phyloP scores from a whole-genome alignment of 2,113 vertebrate species.

The Erythrolamprus reginae region DNA sequence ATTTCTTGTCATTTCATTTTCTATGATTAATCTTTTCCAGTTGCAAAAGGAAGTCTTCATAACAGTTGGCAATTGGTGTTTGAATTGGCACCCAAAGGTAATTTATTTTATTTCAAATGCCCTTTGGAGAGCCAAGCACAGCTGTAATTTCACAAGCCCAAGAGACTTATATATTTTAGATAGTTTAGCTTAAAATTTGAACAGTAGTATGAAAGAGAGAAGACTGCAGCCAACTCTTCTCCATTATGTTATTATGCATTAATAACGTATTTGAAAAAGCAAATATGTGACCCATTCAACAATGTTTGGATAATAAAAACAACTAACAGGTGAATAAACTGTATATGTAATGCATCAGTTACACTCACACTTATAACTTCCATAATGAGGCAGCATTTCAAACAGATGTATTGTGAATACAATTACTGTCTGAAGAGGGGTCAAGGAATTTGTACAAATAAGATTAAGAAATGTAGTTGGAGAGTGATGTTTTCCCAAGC shows the following conservation, averaged over 20 bases:
- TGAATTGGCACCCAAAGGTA: constrained; percentile 16
- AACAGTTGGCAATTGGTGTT: not conserved
- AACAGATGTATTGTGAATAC: constrained; percentile 27
- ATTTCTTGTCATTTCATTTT: constrained; percentile 26
- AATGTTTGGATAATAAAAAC: constrained; percentile 12
- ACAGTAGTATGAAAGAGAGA: constrained; percentile 3
- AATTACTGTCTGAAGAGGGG: not conserved
- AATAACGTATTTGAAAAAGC: constrained; percentile 13
- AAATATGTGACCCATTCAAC: constrained; percentile 11
- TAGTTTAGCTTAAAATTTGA: constrained; percentile 40
- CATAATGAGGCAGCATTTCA: constrained; percentile 17
- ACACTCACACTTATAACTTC: constrained; percentile 3
- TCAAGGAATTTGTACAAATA: not conserved
- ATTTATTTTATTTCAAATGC: constrained; percentile 32
- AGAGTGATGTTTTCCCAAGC: not conserved
- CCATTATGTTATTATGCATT: constrained; percentile 23
- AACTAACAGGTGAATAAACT: constrained; percentile 43
- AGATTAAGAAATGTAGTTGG: not conserved
- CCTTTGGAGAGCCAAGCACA: constrained; percentile 28
- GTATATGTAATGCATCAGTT: constrained; percentile 15
- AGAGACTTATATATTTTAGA: constrained; percentile 23
- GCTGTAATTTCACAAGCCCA: constrained; percentile 32
- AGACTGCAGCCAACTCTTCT: not conserved
- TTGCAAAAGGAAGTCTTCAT: constrained; percentile 19
- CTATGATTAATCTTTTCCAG: constrained; percentile 19